Evolutionary conservation across 2,797 vertebrate species (phyloP), one percentile per base, ranked within the genome.

Genomic region (Mormyrus hasselquistii): DNA sequence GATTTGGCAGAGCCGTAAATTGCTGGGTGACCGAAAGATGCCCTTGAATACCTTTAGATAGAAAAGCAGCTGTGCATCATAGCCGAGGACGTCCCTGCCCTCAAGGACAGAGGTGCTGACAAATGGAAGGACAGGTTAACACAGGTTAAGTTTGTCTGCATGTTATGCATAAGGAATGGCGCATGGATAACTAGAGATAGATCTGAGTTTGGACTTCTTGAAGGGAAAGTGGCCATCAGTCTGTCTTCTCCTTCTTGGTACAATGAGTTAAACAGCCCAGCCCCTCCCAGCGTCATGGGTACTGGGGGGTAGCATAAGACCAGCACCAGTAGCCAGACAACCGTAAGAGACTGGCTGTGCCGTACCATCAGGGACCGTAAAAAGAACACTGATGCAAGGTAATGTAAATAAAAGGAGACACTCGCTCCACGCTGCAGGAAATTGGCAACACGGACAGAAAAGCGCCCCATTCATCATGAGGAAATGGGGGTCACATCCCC

Each of bases 1-100:
- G 55, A 65, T 65, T 65, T 65, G 41, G 38, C 86, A 87, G 14
- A 62, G 55, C 86, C 29, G 57, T 49, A 65, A 87, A 62, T 86
- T 25, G 55, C 57, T 5, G 22, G 55, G 57, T 86, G 84, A 86
- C 52, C 50, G 7, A 59, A 57, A 57, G 25, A 41, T 8, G 85
- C 53, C 85, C 85, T 86, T 86, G 85, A 86, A 59, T 22, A 85
- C 10, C 52, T 25, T 52, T 47, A 14, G 83, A 50, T 85, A 49
- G 83, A 85, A 85, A 85, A 52, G 34, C 25, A 76, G 69, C 2
- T 76, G 38, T 2, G 34, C 10, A 79, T 79, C 83, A 85, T 22
- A 29, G n/a, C 49, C n/a, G 34, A 85, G 83, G 50, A 85, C 47
- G 12, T 1, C 47, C 5, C 4, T 25, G 4, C 12, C 22, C 83